Percentiles rank a stretch among this genome's conserved stretches.
These are phyloP conservation scores for Halesus radiatus DNA, from an alignment of 1,140 invertebrate genomes.

Conservation along the genomic window DNA sequence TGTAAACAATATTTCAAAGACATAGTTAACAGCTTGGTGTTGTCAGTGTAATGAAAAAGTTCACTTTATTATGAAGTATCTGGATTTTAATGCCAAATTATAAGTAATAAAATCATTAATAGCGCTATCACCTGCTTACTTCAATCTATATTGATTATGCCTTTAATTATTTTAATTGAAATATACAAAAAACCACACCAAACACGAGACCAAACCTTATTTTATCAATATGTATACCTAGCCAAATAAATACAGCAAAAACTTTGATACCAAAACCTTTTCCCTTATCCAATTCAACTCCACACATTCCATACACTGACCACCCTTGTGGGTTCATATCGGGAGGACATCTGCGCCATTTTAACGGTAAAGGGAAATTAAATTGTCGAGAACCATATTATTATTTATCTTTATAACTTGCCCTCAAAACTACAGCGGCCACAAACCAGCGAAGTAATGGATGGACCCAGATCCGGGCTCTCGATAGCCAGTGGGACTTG, in stretches of 20 bases:
- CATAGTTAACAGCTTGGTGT: too few relatives aligned
- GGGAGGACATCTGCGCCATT: not conserved
- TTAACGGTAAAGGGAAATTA: conserved; percentile 28
- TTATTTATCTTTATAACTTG: conserved; percentile 23
- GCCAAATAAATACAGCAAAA: not conserved
- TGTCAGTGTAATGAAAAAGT: too few relatives aligned
- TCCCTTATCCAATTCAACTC: not conserved
- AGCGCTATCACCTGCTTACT: too few relatives aligned
- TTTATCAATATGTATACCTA: too few relatives aligned
- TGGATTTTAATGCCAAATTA: too few relatives aligned
- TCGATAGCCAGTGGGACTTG: not conserved
- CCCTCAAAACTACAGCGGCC: not conserved
- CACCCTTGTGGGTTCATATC: not conserved
- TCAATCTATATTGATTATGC: too few relatives aligned
- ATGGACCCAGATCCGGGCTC: not conserved
- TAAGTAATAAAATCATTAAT: too few relatives aligned
- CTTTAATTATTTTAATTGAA: too few relatives aligned
- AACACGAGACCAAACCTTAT: too few relatives aligned
- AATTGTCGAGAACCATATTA: conserved; percentile 17
- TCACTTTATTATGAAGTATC: too few relatives aligned
- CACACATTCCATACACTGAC: not conserved
- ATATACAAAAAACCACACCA: too few relatives aligned
- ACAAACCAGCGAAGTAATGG: conserved; percentile 1
- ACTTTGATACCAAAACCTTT: not conserved
- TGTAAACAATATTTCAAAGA: too few relatives aligned